These are phyloP conservation scores for Orchesella flavescens DNA, from an alignment of 2,888 invertebrate species.

Conservation along the genomic window DNA sequence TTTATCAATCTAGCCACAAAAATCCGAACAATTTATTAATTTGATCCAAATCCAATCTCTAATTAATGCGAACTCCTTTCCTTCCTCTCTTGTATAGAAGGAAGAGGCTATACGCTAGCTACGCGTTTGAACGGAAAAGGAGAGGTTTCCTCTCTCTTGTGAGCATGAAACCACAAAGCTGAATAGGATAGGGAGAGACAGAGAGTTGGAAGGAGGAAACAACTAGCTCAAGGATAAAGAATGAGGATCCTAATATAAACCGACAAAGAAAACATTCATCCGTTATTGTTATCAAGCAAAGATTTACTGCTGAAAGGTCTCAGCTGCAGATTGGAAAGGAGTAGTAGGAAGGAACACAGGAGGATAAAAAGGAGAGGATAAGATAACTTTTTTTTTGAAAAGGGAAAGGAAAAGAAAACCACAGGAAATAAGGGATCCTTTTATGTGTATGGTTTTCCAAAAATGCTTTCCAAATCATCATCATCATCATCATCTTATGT, in stretches of 20 bases:
- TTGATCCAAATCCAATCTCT: conserved; percentile 44
- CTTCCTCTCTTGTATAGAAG: background rate
- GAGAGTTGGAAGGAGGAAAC: conserved; percentile 13
- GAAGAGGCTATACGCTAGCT: background rate
- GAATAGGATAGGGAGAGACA: background rate
- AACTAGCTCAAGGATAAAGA: conserved; percentile 44
- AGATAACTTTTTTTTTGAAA: conserved; percentile 52
- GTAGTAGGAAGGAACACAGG: conserved; percentile 22
- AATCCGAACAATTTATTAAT: conserved; percentile 61
- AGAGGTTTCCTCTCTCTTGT: background rate
- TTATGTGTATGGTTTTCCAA: conserved; percentile 42
- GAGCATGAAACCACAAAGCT: conserved; percentile 11
- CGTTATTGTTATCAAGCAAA: conserved; percentile 53
- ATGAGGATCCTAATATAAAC: conserved; percentile 50
- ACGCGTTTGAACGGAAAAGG: background rate
- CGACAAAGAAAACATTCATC: conserved; percentile 57
- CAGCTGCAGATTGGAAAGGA: conserved; percentile 49
- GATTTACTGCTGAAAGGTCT: conserved; percentile 57
- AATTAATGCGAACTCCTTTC: conserved; percentile 44
- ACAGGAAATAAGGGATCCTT: conserved; percentile 55
- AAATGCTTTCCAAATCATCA: conserved; percentile 43
- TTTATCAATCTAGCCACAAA: conserved; percentile 77
- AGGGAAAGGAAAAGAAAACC: conserved; percentile 41
- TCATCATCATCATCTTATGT: conserved; percentile 27
- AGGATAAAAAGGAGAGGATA: conserved; percentile 33